Conservation (phyloP, 2,113 vertebrate species). For the Oncorhynchus mykiss region DNA sequence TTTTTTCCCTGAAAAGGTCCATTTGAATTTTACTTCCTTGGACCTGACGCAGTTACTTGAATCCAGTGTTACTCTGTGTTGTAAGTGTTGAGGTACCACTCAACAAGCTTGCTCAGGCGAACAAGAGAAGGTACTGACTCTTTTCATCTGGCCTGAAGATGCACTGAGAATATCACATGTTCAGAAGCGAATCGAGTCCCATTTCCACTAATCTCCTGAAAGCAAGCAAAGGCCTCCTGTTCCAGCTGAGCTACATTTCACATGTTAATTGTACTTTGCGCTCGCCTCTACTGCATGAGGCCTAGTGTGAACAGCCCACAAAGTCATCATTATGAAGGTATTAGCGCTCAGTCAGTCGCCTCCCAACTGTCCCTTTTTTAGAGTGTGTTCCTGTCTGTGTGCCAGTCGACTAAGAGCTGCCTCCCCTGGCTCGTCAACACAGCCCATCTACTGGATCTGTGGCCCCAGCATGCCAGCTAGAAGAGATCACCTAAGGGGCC, state of each 20-base stretch:
- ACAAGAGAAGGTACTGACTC: too few relatives aligned
- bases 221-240: not conserved
- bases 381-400: conserved; percentile 13
- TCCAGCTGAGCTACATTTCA: not conserved
- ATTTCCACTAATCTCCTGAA: not conserved
- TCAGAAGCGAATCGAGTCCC: not conserved
- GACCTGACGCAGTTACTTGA: not conserved
- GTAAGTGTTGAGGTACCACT: not conserved
- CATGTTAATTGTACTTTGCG: not conserved
- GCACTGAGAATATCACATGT: not conserved
- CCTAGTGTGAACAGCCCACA: not conserved
- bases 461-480: too few relatives aligned
- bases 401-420: conserved; percentile 11
- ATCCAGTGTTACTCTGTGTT: not conserved
- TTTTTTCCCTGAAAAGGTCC: not conserved
- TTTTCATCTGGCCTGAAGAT: not conserved
- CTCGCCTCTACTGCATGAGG: not conserved
- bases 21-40: not conserved
- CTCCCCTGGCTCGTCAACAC: conserved; percentile 7
- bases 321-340: not conserved
- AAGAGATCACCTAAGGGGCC: too few relatives aligned
- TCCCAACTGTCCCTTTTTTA: not conserved
- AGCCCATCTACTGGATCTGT: not conserved
- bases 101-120: too few relatives aligned
- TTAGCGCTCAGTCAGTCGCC: not conserved